Evolutionary conservation across 2,113 vertebrate genomes (phyloP), one percentile per base, ranked within the genome.

Genomic region (Corydoras sp.): DNA sequence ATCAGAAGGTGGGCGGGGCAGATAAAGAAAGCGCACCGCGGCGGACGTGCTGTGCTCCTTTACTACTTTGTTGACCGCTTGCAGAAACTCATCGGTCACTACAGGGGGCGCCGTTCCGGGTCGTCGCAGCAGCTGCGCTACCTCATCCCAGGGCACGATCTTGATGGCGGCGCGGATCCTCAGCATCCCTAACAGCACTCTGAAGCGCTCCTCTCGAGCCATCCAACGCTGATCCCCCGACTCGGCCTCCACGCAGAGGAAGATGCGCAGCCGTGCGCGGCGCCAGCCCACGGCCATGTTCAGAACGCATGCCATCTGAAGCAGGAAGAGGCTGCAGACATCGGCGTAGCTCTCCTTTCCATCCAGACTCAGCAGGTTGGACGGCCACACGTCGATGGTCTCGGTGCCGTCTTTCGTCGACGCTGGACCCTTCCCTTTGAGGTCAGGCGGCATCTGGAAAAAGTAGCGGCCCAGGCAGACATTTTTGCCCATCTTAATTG

Each of bases 251-350:
- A 93, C 85, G 3, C 94, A 94, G 51, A 96, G 83, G 79, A 95
- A 95, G 82, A 96, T 93, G 11, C 94, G 87, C 51, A 96, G 90
- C n/a, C 86, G 85, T 0, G 92, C 92, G 0, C 86, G 85, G 13
- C 92, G 91, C 94, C 94, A 96, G n/a, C 90, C 88, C 71, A 43
- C 86, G 58, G 93, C 92, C 94, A 96, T 96, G 88, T 92, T 92
- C 64, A 96, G 86, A 65, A 96, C 91, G 9, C 94, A 95, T 2
- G 94, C 94, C 93, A 96, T 95, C 85, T 96, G 94, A 63, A 96
- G 87, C 56, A 95, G 80, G 77, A 96, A 95, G 35, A 96, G 92
- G 75, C 94, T 93, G 69, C 94, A 94, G 62, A 96, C 90, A 0
- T 95, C 94, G 78, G 93, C 86, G 0, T 90, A 92, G 76, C 86